Evolutionary conservation across 2,888 invertebrate genomes (phyloP).

Genomic region (Meloe dianella): DNA sequence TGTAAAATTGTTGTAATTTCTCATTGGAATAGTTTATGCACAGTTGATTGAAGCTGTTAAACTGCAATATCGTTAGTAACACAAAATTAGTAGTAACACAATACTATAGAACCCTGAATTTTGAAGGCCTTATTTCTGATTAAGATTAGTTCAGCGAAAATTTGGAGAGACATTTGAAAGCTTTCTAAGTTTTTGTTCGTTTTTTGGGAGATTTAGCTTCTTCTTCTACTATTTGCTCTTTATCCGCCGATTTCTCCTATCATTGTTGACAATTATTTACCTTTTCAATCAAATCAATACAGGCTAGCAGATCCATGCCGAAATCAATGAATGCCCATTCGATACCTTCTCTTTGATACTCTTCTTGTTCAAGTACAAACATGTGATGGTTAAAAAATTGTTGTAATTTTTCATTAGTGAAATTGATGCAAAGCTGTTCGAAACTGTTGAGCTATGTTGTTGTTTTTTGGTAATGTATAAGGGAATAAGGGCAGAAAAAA

Average conservation of each 20-base stretch:
- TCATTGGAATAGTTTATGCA: slow-evolving; percentile 97
- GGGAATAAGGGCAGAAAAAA: slow-evolving; percentile 42
- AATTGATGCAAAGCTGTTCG: slow-evolving; percentile 94
- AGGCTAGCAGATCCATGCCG: slow-evolving; percentile 87
- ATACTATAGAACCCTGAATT: slow-evolving; percentile 16
- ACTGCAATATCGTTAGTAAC: slow-evolving; percentile 63
- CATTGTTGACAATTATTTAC: slow-evolving; percentile 55
- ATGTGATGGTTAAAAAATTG: slow-evolving; percentile 96
- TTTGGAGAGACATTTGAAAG: neutral
- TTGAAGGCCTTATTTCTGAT: slow-evolving; percentile 10
- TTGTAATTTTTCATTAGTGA: slow-evolving; percentile 92
- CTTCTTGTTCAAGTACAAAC: slow-evolving; percentile 94
- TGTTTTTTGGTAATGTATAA: neutral
- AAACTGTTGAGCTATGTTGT: slow-evolving; percentile 80
- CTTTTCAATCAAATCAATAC: slow-evolving; percentile 82
- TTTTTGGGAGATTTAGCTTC: neutral
- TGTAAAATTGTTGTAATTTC: slow-evolving; percentile 95
- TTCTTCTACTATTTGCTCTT: neutral
- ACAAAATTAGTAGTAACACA: slow-evolving; percentile 10
- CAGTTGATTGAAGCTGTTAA: slow-evolving; percentile 93
- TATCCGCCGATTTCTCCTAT: neutral
- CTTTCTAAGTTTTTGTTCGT: slow-evolving; percentile 1
- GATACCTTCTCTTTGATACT: slow-evolving; percentile 89
- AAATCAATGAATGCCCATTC: slow-evolving; percentile 94
- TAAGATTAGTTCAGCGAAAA: neutral